Conservation (phyloP, 2,797 vertebrate species). For the Macropus fuliginosus region DNA sequence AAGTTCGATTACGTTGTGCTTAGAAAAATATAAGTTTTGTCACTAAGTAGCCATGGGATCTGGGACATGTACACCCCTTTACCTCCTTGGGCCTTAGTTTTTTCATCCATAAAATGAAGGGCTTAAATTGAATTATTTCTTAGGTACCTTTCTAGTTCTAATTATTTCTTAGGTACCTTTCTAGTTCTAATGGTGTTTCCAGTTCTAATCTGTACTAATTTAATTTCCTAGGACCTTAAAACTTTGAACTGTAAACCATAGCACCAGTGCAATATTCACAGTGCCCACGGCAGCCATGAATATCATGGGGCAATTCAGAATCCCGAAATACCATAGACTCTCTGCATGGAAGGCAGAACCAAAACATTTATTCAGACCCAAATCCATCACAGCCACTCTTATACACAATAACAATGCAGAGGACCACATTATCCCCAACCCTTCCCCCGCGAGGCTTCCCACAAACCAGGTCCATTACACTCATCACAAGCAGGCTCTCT, state of each 20-base stretch:
- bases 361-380: no score
- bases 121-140: not conserved
- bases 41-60: not conserved
- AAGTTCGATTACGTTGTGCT: not conserved
- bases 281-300: no score
- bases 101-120: not conserved
- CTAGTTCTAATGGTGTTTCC: not conserved
- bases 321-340: no score
- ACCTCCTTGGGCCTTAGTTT: not conserved
- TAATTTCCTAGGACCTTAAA: not conserved
- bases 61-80: not conserved
- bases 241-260: not conserved
- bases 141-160: not conserved
- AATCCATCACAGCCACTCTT: no score
- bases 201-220: not conserved
- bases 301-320: no score
- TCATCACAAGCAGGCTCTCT: no score
- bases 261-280: no score
- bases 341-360: no score
- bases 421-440: no score
- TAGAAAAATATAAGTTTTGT: not conserved
- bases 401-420: no score
- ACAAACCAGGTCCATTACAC: no score
- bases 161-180: not conserved
- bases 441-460: no score